Base-by-base conservation (phyloP, 2,113 vertebrate genomes). In the Chascanopsetta lugubris region DNA sequence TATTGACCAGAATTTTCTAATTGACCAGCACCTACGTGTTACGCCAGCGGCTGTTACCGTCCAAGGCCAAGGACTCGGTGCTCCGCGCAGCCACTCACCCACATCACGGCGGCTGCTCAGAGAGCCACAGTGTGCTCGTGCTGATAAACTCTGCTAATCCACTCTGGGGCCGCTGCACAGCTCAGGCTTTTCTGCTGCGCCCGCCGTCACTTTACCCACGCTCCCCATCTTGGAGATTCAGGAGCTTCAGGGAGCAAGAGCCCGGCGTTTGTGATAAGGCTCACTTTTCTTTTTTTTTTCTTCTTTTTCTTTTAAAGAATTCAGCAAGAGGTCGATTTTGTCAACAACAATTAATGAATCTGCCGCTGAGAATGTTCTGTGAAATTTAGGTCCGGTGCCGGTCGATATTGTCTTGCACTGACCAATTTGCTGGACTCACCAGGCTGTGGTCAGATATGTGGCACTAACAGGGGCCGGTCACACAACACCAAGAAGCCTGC, bases 91-190 rank as follows among this genome's bases (percentile, higher is more conserved):
- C 63, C 79, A 64, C 79, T 86, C 77, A 79, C 78, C 72, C 77
- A 55, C 68, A 61, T 70, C 69, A 26, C 45, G n/a, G 49, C 6
- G 6, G 34, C 27, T 34, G 68, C 75, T 72, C 40, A 26, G 76
- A 82, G 70, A 64, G 73, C 62, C 71, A 78, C 70, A 70, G 65
- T 71, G 80, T 83, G 83, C 64, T 67, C 55, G 17, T 42, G 79
- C 83, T 83, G 86, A 89, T 88, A 89, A 86, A 87, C 83, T 86
- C 81, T 60, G 55, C 72, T 85, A 86, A 86, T 86, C 83, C 81
- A 80, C 79, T 81, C 70, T 49, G 77, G 82, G 72, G 79, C 45
- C 45, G 53, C 49, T 61, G 34, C 76, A 49, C 69, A 46, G 69
- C 67, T 47, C 24, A 65, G 15, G 48, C 69, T 77, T 64, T 74